Evolutionary conservation across 2,888 invertebrate species (phyloP), one percentile per base, ranked within the genome.

Genomic region (Therioaphis trifolii): DNA sequence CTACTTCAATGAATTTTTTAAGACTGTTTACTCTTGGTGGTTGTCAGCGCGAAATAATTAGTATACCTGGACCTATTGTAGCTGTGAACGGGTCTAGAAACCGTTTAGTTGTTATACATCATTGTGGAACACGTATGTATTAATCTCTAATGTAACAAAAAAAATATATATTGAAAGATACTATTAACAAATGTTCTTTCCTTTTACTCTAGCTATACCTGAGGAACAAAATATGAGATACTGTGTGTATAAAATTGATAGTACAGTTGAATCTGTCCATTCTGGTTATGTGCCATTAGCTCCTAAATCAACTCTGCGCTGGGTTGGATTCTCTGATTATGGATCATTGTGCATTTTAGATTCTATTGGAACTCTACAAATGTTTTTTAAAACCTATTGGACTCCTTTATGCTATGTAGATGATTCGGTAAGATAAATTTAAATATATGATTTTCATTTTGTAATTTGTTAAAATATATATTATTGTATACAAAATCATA

Each of bases 21-120:
- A 90, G 98, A n/a, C 89, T 98, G 5, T 97, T 94, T 89, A 94
- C 95, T 7, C 90, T 94, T 15, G 93, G 94, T 89, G 99, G 99
- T 69, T 93, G 95, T 0, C 98, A 99, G 90, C 91, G 93, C 87
- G 94, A 95, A 87, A 89, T 94, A 12, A 89, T 96, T 77, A 91
- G 92, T 0, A 88, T 95, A 74, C 93, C 94, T 0, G 96, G 96
- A 0, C 92, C 93, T 7, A 89, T 94, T 21, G 92, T 96, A 5
- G 91, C 93, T 43, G 89, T 95, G 88, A 89, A 92, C 68, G 93
- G 92, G 0, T 90, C 90, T 86, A 90, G 90, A 58, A 90, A 92
- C 87, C 90, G 91, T 74, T 88, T 96, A 24, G 88, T 93, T 85
- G 90, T 94, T 15, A 92, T 92, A 40, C 93, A 92, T 88, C 95